phyloP scores from a whole-genome alignment of 2,888 invertebrate genomes.

The Microchrysa polita region DNA sequence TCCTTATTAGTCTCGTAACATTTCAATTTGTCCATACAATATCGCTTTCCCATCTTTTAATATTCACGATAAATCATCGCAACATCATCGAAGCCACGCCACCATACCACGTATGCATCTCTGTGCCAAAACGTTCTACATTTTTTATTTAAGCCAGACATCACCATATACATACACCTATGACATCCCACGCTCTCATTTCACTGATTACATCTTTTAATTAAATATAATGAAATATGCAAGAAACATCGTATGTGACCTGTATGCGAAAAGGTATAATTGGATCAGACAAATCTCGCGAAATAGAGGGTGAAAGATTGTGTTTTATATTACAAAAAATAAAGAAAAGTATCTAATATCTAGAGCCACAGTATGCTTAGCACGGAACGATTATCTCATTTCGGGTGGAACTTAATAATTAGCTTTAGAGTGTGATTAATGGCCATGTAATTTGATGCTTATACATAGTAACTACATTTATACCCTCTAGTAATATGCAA shows the following conservation, averaged over 20 bases:
- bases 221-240: not conserved
- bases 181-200: constrained; percentile 28
- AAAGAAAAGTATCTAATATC: too few relatives aligned
- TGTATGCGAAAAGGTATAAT: not conserved
- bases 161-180: not conserved
- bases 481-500: too few relatives aligned
- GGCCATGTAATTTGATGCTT: constrained; percentile 49
- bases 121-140: too few relatives aligned
- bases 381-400: constrained; percentile 23
- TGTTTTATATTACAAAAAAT: too few relatives aligned
- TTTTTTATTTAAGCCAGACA: not conserved
- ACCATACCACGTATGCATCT: too few relatives aligned
- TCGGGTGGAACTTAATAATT: constrained; percentile 27
- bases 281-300: not conserved
- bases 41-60: too few relatives aligned
- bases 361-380: too few relatives aligned
- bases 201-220: constrained; percentile 18
- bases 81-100: too few relatives aligned
- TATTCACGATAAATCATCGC: too few relatives aligned
- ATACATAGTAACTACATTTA: constrained; percentile 35
- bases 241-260: not conserved
- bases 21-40: too few relatives aligned
- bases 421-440: constrained; percentile 46
- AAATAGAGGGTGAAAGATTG: too few relatives aligned
- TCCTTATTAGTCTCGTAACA: too few relatives aligned